These are phyloP conservation scores for Ceratoteleas bidentatus DNA, from an alignment of 1,140 invertebrate genomes.

Conservation along the genomic window DNA sequence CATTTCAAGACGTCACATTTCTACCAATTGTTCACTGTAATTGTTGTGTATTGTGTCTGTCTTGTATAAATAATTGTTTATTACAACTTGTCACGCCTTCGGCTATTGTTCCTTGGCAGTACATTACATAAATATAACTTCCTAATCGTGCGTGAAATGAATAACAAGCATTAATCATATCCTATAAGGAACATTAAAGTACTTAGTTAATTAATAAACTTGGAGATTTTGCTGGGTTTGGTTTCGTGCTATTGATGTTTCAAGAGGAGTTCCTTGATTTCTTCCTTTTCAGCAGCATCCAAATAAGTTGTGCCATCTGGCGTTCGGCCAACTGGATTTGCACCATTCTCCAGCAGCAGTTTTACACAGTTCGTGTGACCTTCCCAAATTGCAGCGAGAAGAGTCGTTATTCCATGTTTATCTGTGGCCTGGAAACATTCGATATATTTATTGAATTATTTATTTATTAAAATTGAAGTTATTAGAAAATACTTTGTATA, in stretches of 20 bases:
- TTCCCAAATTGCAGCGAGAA: constrained; percentile 97
- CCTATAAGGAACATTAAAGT: constrained; percentile 78
- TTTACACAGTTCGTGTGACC: constrained; percentile 95
- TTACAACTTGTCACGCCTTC: no score
- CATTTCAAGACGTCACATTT: no score
- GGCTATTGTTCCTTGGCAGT: no score
- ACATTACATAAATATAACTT: constrained; percentile 65
- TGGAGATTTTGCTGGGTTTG: constrained; percentile 70
- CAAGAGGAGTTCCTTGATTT: constrained; percentile 90
- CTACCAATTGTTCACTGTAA: no score
- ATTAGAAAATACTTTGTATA: no score
- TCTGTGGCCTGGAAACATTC: constrained; percentile 87
- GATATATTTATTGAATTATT: neutral
- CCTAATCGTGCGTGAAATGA: constrained; percentile 71
- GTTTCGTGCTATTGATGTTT: constrained; percentile 76
- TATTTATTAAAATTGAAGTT: no score
- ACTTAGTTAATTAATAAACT: constrained; percentile 77
- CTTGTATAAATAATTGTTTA: no score
- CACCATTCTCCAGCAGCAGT: constrained; percentile 92
- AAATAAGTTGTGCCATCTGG: constrained; percentile 93
- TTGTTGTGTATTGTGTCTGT: no score
- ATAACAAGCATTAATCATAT: constrained; percentile 76
- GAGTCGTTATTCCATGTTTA: constrained; percentile 95
- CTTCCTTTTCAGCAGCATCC: constrained; percentile 94
- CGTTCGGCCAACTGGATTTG: constrained; percentile 90